Evolutionary conservation across 2,113 vertebrate species (phyloP).

Genomic region (Mobula birostris): DNA sequence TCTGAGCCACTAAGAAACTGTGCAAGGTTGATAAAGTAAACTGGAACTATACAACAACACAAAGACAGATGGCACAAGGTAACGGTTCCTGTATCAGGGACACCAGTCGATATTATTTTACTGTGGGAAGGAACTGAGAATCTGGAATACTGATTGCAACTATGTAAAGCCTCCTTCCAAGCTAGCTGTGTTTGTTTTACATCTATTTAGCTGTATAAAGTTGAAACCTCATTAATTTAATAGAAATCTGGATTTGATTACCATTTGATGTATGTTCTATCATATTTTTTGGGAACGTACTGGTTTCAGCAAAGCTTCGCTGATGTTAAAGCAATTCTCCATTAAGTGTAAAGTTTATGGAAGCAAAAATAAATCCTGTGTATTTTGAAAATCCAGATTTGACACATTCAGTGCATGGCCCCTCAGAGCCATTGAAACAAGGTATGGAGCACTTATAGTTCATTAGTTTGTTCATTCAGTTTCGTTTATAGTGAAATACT

Average conservation of each 20-base stretch:
- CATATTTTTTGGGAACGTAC: neutral
- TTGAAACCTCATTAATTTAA: slow-evolving; percentile 30
- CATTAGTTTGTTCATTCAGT: neutral
- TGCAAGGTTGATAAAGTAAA: neutral
- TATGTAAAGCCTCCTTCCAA: neutral
- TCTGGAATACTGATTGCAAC: neutral
- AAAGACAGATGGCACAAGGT: neutral
- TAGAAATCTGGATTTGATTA: slow-evolving; percentile 34
- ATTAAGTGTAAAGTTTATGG: slow-evolving; percentile 21
- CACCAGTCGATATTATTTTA: neutral
- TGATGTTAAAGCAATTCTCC: neutral
- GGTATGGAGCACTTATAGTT: neutral
- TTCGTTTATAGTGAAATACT: neutral
- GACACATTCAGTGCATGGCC: neutral
- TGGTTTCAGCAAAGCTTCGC: neutral
- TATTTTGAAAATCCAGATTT: neutral
- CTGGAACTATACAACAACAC: neutral
- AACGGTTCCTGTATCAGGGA: neutral
- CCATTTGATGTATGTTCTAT: neutral
- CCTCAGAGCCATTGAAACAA: neutral
- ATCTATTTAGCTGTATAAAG: slow-evolving; percentile 26
- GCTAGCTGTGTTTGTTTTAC: slow-evolving; percentile 30
- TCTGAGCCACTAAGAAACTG: too few relatives aligned
- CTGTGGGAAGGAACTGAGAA: slow-evolving; percentile 1
- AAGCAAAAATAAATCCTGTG: neutral